Conservation (phyloP, 2,888 invertebrate genomes). For the Palloptera scutellata region DNA sequence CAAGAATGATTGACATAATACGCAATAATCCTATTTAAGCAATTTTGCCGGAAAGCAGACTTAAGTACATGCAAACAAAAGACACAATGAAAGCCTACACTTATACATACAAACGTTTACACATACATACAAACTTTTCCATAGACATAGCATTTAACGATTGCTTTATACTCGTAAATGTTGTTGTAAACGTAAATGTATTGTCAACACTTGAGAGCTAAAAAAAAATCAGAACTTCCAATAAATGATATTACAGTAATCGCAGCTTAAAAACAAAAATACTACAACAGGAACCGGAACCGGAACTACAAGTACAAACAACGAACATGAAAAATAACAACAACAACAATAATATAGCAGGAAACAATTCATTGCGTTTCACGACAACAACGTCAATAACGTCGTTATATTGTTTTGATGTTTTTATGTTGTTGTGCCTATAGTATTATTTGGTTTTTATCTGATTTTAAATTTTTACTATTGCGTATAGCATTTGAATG, state of each 20-base stretch:
- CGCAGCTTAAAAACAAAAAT: not conserved
- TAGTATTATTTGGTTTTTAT: constrained; percentile 35
- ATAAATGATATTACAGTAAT: not conserved
- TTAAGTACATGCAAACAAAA: constrained; percentile 1
- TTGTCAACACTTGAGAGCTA: constrained; percentile 11
- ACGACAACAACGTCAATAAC: constrained; percentile 16
- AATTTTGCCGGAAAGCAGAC: constrained; percentile 24
- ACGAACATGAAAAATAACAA: not conserved
- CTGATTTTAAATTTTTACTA: constrained; percentile 36
- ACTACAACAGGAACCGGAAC: constrained; percentile 1
- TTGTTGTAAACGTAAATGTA: not conserved
- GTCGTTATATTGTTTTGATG: too few relatives aligned
- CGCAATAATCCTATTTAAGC: constrained; percentile 39
- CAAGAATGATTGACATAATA: constrained; percentile 39
- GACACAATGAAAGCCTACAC: not conserved
- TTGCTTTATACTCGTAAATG: not conserved
- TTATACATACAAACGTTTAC: not conserved
- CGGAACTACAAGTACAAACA: constrained; percentile 1
- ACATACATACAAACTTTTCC: not conserved
- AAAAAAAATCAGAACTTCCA: not conserved
- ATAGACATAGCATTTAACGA: not conserved
- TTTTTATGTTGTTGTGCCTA: not conserved
- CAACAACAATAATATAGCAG: constrained; percentile 1
- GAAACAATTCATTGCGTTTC: constrained; percentile 32
- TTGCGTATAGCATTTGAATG: constrained; percentile 28